Evolutionary conservation across 2,888 invertebrate species (phyloP).

Genomic region (Himalopsyche anomala): DNA sequence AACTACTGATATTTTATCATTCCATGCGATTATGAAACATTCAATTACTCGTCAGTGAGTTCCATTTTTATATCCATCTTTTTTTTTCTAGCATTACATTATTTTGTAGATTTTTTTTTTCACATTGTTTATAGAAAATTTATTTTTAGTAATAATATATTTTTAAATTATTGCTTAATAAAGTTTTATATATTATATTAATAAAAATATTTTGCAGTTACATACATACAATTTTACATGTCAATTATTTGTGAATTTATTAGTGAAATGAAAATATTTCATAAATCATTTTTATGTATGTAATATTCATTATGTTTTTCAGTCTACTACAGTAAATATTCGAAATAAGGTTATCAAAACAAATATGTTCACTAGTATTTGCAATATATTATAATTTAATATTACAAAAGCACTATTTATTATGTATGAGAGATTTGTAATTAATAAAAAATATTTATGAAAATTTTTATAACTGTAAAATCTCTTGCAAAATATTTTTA

Average conservation of each 20-base stretch:
- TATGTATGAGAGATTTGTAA: no score
- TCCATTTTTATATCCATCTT: not conserved
- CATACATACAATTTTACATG: not conserved
- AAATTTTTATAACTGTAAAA: no score
- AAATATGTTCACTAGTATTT: no score
- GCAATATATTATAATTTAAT: no score
- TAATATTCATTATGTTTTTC: no score
- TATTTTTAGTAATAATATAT: conserved; percentile 32
- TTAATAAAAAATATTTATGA: no score
- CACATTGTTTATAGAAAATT: not conserved
- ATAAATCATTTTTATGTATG: no score
- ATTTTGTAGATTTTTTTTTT: conserved; percentile 17
- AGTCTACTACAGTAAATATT: no score
- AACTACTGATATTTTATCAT: not conserved
- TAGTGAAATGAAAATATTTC: no score
- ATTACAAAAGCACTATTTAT: no score
- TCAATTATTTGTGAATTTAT: not conserved
- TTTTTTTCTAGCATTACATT: not conserved
- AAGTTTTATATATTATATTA: not conserved
- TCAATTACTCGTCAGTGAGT: conserved; percentile 13
- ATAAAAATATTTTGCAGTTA: conserved; percentile 16
- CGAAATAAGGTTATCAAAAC: no score
- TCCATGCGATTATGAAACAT: not conserved
- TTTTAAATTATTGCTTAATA: conserved; percentile 19
- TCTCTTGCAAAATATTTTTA: conserved; percentile 42